A percentile compares a stretch with the other conserved stretches of the same genome.
Evolutionary conservation across 2,113 vertebrate genomes (phyloP).

Genomic region (Cervus canadensis): DNA sequence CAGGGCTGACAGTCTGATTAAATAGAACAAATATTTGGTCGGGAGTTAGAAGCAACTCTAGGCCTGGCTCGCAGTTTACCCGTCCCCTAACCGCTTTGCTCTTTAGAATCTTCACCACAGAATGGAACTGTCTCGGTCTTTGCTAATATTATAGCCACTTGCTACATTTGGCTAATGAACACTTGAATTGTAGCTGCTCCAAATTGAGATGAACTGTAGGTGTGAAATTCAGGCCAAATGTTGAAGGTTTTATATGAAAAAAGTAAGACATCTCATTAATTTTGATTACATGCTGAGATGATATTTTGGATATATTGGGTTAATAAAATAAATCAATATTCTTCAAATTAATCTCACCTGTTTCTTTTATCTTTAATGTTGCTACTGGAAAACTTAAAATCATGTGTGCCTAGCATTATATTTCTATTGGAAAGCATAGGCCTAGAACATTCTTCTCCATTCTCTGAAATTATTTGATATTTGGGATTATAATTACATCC

Average conservation of each 20-base stretch:
- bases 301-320: background rate
- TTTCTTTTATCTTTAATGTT: background rate
- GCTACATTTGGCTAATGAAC: background rate
- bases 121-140: background rate
- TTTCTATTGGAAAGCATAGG: background rate
- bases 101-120: background rate
- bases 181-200: background rate
- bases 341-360: background rate
- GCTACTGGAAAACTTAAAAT: background rate
- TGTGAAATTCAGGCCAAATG: background rate
- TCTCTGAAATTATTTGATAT: background rate
- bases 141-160: background rate
- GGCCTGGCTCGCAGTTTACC: background rate
- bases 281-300: background rate
- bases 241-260: background rate
- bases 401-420: background rate
- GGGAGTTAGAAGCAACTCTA: background rate
- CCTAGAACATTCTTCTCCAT: background rate
- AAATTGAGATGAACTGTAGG: background rate
- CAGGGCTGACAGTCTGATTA: background rate
- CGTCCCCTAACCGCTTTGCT: background rate
- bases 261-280: background rate
- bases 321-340: background rate
- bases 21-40: background rate
- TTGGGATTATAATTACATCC: background rate